phyloP scores from a whole-genome alignment of 2,888 invertebrate species.

The Euplagia quadripunctaria region DNA sequence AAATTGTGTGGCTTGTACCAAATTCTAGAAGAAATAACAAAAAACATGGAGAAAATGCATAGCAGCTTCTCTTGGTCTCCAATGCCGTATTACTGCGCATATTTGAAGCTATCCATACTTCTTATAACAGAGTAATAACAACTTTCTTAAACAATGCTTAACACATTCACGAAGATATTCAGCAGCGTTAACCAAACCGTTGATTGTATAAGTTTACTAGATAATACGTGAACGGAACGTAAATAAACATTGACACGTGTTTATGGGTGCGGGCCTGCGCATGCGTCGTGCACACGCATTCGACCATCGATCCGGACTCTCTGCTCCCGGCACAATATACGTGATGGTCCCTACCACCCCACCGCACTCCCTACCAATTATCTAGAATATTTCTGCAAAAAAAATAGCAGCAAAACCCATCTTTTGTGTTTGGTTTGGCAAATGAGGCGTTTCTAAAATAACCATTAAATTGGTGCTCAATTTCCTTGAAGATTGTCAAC shows the following conservation, averaged over 20 bases:
- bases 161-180: constrained; percentile 10
- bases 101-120: not conserved
- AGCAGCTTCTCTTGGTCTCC: not conserved
- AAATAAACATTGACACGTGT: constrained; percentile 87
- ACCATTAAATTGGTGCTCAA: constrained; percentile 11
- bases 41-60: not conserved
- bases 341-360: constrained; percentile 51
- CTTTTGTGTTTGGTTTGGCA: constrained; percentile 15
- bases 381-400: constrained; percentile 12
- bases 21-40: not conserved
- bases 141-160: constrained; percentile 3
- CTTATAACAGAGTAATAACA: not conserved
- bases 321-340: constrained; percentile 63
- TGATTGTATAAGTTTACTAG: constrained; percentile 51
- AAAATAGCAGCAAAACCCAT: not conserved
- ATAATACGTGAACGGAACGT: constrained; percentile 77
- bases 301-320: constrained; percentile 64
- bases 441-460: constrained; percentile 13
- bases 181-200: constrained; percentile 31
- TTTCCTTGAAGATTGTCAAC: constrained; percentile 21
- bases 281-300: constrained; percentile 61
- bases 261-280: constrained; percentile 73
- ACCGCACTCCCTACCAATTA: constrained; percentile 17
- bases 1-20: not conserved
- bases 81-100: not conserved